phyloP scores from a whole-genome alignment of 2,113 vertebrate genomes.

The human region DNA sequence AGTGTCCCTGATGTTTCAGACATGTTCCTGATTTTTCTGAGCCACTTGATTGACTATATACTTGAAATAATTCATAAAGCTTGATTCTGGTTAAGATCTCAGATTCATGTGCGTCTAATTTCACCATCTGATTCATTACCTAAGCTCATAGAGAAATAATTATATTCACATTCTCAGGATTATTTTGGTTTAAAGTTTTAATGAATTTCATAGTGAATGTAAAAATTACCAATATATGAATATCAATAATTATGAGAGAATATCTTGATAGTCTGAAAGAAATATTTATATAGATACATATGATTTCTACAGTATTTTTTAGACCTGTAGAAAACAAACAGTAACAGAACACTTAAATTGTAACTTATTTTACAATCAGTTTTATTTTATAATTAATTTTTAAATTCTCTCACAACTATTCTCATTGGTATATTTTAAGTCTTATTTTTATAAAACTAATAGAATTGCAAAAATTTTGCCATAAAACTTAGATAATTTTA shows the following conservation, averaged over 20 bases:
- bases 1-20: not conserved
- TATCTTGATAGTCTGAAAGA: not conserved
- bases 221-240: not conserved
- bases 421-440: not conserved
- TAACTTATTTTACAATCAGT: not conserved
- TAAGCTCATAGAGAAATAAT: not conserved
- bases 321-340: not conserved
- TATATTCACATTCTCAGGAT: not conserved
- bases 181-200: not conserved
- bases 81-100: not conserved
- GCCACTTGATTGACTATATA: not conserved
- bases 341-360: not conserved
- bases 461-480: not conserved
- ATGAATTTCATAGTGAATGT: not conserved
- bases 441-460: not conserved
- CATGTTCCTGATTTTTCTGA: not conserved
- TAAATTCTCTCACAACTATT: not conserved
- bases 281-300: not conserved
- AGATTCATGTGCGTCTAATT: not conserved
- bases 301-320: not conserved
- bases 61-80: not conserved
- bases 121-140: not conserved
- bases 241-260: not conserved
- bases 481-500: not conserved
- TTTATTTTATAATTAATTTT: not conserved